phyloP scores from a whole-genome alignment of 2,888 invertebrate species.

The Mimachlamys varia region DNA sequence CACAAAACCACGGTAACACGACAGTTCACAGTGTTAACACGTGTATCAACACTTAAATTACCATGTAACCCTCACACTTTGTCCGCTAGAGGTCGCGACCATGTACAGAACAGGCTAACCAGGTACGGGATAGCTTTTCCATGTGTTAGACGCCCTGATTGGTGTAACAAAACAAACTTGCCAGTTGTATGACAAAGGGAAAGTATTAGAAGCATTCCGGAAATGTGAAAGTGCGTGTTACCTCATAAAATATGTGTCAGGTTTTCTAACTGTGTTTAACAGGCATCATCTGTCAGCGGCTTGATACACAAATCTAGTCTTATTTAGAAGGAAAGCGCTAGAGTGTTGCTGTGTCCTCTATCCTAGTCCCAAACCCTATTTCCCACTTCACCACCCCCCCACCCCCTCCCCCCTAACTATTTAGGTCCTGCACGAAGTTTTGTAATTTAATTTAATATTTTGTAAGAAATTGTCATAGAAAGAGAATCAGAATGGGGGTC shows the following conservation, averaged over 20 bases:
- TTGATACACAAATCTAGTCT: too few species aligned
- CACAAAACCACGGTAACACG: neutral
- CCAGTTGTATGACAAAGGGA: neutral
- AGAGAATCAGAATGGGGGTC: too few species aligned
- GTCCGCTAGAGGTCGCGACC: neutral
- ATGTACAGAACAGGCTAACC: neutral
- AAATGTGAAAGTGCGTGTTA: neutral
- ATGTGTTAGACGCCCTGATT: neutral
- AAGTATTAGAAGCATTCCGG: neutral
- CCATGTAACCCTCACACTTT: neutral
- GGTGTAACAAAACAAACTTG: neutral
- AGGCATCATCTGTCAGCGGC: too few species aligned
- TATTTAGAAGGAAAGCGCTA: too few species aligned
- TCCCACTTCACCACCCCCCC: too few species aligned
- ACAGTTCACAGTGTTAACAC: neutral
- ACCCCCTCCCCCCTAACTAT: too few species aligned
- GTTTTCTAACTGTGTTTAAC: neutral
- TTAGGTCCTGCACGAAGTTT: too few species aligned
- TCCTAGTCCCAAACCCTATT: too few species aligned
- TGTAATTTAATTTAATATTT: too few species aligned
- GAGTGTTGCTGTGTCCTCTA: too few species aligned
- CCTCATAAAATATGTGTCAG: neutral
- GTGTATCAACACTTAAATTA: neutral
- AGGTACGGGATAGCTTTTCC: neutral
- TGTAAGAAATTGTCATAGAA: too few species aligned